Evolutionary conservation across 2,797 vertebrate species (phyloP).

Genomic region (Loriculus beryllinus): DNA sequence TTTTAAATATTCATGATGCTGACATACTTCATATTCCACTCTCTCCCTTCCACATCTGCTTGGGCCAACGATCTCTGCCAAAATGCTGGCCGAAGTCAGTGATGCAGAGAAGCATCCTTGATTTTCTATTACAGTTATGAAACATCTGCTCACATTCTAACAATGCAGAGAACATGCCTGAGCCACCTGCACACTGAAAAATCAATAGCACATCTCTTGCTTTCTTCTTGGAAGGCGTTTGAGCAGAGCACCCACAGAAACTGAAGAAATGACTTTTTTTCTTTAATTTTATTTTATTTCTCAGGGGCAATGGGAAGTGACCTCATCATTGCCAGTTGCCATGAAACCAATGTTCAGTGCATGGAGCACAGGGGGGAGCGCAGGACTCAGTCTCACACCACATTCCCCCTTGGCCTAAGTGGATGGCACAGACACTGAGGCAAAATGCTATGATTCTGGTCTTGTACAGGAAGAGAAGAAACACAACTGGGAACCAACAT

Average conservation of each 20-base stretch:
- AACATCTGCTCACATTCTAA: slow-evolving; percentile 1
- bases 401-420: neutral
- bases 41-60: neutral
- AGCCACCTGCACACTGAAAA: neutral
- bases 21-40: neutral
- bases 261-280: neutral
- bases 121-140: slow-evolving; percentile 3
- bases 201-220: neutral
- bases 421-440: neutral
- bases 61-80: neutral
- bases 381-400: neutral
- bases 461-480: neutral
- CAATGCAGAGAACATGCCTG: neutral
- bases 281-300: neutral
- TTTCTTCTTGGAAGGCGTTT: neutral
- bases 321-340: slow-evolving; percentile 3
- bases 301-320: neutral
- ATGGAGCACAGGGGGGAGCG: neutral
- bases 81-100: neutral
- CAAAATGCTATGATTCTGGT: neutral
- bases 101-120: neutral
- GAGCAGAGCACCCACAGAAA: neutral
- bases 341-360: neutral
- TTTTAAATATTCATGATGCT: slow-evolving; percentile 31
- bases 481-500: neutral